A percentile compares a stretch with the other conserved stretches of the same genome.
These are phyloP conservation scores for Tachuris rubrigastra DNA, from an alignment of 2,113 vertebrate species.

Conservation along the genomic window DNA sequence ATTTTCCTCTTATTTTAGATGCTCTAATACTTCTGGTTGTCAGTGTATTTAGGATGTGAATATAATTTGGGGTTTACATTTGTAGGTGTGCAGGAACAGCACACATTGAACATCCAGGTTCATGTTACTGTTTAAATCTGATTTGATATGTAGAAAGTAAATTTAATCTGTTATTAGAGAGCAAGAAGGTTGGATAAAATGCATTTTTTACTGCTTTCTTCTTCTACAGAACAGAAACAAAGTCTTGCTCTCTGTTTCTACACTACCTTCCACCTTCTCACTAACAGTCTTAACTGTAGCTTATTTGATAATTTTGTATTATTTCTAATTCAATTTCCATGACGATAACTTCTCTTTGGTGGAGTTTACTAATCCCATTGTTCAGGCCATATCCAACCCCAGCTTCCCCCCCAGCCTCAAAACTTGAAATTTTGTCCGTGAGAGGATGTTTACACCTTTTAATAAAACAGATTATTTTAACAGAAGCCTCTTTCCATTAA, in stretches of 20 bases:
- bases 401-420: neutral
- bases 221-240: neutral
- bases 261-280: neutral
- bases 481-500: neutral
- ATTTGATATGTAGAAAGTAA: neutral
- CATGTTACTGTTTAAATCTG: neutral
- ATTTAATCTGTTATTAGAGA: neutral
- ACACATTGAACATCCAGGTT: neutral
- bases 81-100: neutral
- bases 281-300: neutral
- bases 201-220: neutral
- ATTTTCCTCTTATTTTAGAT: neutral
- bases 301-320: neutral
- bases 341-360: neutral
- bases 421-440: neutral
- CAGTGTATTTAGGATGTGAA: neutral
- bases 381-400: neutral
- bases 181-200: neutral
- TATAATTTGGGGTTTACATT: neutral
- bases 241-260: neutral
- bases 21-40: neutral
- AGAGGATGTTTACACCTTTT: neutral
- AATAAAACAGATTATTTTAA: neutral
- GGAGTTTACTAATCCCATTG: neutral
- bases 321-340: neutral